These are phyloP conservation scores for Synergus japonicus DNA, from an alignment of 2,888 invertebrate species.

Conservation along the genomic window DNA sequence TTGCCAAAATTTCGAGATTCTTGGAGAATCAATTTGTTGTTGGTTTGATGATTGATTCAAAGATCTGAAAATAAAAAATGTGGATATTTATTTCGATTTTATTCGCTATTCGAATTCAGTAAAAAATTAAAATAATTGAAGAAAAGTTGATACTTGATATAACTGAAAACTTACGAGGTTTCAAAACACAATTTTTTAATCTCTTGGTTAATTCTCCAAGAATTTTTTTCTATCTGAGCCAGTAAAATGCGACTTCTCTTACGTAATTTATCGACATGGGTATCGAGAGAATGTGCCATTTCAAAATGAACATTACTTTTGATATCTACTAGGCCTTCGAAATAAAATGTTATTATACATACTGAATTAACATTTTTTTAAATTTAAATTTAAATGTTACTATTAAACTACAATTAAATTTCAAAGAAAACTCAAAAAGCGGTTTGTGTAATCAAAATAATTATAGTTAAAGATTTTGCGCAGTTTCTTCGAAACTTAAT, in stretches of 20 bases:
- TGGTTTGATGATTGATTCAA: neutral
- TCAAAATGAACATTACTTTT: conserved; percentile 5
- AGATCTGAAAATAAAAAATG: conserved; percentile 1
- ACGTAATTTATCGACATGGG: conserved; percentile 56
- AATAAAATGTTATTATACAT: conserved; percentile 2
- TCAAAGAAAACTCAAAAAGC: neutral
- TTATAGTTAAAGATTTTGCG: neutral
- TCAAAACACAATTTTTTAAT: conserved; percentile 49
- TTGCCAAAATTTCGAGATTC: conserved; percentile 56
- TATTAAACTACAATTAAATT: too few relatives aligned
- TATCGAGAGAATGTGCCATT: conserved; percentile 55
- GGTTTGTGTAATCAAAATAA: neutral
- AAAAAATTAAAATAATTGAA: neutral
- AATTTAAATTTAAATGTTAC: neutral
- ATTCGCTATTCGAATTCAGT: neutral
- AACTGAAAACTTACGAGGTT: conserved; percentile 56
- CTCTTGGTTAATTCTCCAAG: conserved; percentile 53
- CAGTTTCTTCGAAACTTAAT: neutral
- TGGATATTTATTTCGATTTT: too few relatives aligned
- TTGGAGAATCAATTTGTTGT: conserved; percentile 27
- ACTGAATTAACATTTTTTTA: neutral
- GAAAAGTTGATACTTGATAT: neutral
- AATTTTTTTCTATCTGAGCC: conserved; percentile 51
- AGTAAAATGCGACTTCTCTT: conserved; percentile 58
- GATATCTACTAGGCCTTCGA: conserved; percentile 2